phyloP scores from a whole-genome alignment of 2,797 vertebrate genomes.

The Pantherophis alleghaniensis region DNA sequence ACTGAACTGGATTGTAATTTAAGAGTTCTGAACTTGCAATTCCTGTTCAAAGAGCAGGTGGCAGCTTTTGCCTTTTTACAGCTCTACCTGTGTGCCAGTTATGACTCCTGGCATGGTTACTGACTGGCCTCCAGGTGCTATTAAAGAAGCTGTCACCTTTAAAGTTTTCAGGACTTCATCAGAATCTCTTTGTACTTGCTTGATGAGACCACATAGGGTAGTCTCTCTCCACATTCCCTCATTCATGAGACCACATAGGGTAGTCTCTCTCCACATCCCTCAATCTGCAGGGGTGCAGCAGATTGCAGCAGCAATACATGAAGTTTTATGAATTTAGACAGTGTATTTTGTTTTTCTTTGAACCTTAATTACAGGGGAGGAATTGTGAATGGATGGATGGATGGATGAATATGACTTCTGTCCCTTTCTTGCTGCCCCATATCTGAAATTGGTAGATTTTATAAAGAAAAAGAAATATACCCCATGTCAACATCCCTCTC shows the following conservation, averaged over 20 bases:
- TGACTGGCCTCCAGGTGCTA: neutral
- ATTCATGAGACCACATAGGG: neutral
- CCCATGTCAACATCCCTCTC: neutral
- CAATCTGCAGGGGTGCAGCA: neutral
- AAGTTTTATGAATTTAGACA: neutral
- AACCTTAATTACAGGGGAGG: neutral
- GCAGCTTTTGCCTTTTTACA: neutral
- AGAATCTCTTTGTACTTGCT: neutral
- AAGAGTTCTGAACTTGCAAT: neutral
- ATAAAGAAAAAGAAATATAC: neutral
- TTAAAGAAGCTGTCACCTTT: neutral
- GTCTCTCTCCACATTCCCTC: neutral
- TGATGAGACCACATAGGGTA: neutral
- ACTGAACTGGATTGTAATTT: neutral
- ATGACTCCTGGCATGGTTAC: neutral
- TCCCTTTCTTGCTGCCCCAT: neutral
- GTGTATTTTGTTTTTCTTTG: neutral
- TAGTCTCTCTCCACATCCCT: neutral
- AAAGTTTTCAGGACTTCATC: neutral
- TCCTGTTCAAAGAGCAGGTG: neutral
- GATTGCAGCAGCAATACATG: neutral
- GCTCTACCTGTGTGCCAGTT: neutral
- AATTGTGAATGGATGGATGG: neutral
- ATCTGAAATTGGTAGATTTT: neutral
- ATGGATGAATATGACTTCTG: neutral